Base-by-base conservation (phyloP, 1,140 invertebrate genomes). In the Drosophila prosaltans region DNA sequence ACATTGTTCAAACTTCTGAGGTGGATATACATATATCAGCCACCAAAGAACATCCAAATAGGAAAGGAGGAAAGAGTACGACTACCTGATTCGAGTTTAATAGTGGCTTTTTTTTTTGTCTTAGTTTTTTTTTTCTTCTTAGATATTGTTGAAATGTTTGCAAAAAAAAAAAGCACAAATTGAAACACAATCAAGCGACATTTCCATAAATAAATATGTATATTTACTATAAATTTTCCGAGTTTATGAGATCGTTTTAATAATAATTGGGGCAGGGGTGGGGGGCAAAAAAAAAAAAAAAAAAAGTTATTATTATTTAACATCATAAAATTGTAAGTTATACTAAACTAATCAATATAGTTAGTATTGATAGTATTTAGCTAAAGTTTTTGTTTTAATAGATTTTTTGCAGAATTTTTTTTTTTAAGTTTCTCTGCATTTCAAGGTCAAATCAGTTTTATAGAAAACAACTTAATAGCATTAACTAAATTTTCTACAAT, bases 41-140 rank as follows among this genome's bases (percentile, higher is more conserved):
- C 2, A 39, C 9, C 32, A 51, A 64, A 68, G 21, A 65, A 40
- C 30, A 61, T 55, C 62, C 48, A 59, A 45, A 48, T 55, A 64
- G 70, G 59, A 21, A 59, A 74, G 41, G 54, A 68, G 60, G 63
- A 58, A 65, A 59, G 64, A 82, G 39, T 69, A 73, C 81, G 81
- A 81, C 80, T 84, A 83, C 81, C 83, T 79, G 74, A 65, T 81
- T 65, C 64, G 51, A 74, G 51, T 72, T 65, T 62, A 43, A 48
- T 39, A 32, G 41, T 54, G 45, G 2, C 10, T n/a, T 16, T 3
- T 43, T 3, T 43, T 4, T n/a, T n/a, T n/a, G 11, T 43, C 1
- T 43, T 43, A 10, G 2, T 10, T 21, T 51, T 26, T 51, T 26
- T 51, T 51, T 51, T 26, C 26, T 26, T 16, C 16, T 16, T 16